phyloP scores from a whole-genome alignment of 2,113 vertebrate genomes.

The Cottus gobio region DNA sequence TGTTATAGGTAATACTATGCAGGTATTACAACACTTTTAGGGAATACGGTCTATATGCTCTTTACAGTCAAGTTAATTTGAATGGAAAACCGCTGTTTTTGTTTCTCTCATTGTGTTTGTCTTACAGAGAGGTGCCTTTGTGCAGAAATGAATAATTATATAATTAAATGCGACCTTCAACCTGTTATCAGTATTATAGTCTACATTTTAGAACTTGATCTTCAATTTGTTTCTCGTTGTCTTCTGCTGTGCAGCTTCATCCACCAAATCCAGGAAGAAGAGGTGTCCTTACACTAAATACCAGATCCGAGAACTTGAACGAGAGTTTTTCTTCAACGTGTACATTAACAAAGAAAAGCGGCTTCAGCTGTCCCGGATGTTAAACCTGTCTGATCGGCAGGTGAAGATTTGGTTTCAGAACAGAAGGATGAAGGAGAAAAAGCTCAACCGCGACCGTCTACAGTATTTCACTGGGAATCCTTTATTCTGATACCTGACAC shows the following conservation, averaged over 20 bases:
- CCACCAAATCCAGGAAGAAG: conserved; percentile 95
- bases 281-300: conserved; percentile 98
- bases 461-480: conserved; percentile 99
- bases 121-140: conserved; percentile 7
- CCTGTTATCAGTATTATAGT: neutral
- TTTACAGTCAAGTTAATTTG: conserved; percentile 18
- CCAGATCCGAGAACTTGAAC: conserved; percentile 99
- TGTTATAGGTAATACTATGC: neutral
- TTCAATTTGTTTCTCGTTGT: too few species aligned
- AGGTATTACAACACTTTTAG: neutral
- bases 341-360: conserved; percentile 99
- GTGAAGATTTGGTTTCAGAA: conserved; percentile 99
- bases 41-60: neutral
- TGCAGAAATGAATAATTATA: conserved; percentile 7
- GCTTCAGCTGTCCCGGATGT: conserved; percentile 96
- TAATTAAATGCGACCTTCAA: neutral
- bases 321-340: conserved; percentile 99
- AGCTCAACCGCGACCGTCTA: conserved; percentile 97
- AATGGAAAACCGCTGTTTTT: conserved; percentile 19
- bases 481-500: conserved; percentile 88
- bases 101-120: conserved; percentile 28
- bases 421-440: conserved; percentile 99
- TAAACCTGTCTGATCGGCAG: conserved; percentile 98
- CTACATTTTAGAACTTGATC: neutral
- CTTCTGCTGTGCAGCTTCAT: conserved; percentile 81